Percentiles rank a stretch among this genome's conserved stretches.
Evolutionary conservation across 2,797 vertebrate species (phyloP).

Genomic region (Macrochelys suwanniensis): DNA sequence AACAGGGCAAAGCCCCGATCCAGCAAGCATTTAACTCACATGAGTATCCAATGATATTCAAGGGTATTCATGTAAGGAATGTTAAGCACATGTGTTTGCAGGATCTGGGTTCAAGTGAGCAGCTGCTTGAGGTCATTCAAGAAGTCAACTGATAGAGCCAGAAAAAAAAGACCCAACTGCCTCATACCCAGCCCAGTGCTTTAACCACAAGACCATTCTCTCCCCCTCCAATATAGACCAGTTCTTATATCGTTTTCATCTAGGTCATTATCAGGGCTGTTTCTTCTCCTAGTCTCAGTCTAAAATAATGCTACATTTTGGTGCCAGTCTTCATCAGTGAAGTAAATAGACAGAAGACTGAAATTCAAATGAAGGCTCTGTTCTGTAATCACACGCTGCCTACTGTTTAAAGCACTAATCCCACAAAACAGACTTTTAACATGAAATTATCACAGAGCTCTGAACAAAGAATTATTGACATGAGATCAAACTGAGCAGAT

Average conservation of each 20-base stretch:
- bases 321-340: not conserved
- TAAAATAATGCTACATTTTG: not conserved
- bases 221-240: not conserved
- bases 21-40: conserved; percentile 55
- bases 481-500: not conserved
- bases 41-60: conserved; percentile 29
- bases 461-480: not conserved
- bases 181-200: not conserved
- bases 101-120: conserved; percentile 27
- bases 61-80: conserved; percentile 37
- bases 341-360: not conserved
- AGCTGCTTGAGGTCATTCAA: conserved; percentile 14
- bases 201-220: conserved; percentile 6
- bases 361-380: not conserved
- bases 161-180: conserved; percentile 46
- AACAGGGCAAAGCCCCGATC: conserved; percentile 38
- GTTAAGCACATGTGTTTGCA: conserved; percentile 33
- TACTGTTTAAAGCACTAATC: not conserved
- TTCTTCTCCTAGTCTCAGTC: not conserved
- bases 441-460: not conserved
- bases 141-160: not conserved
- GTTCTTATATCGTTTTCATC: not conserved
- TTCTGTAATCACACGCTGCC: not conserved
- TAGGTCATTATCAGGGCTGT: not conserved
- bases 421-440: not conserved